These are phyloP conservation scores for Gallinago undulata DNA, from an alignment of 2,113 vertebrate genomes.

Conservation along the genomic window DNA sequence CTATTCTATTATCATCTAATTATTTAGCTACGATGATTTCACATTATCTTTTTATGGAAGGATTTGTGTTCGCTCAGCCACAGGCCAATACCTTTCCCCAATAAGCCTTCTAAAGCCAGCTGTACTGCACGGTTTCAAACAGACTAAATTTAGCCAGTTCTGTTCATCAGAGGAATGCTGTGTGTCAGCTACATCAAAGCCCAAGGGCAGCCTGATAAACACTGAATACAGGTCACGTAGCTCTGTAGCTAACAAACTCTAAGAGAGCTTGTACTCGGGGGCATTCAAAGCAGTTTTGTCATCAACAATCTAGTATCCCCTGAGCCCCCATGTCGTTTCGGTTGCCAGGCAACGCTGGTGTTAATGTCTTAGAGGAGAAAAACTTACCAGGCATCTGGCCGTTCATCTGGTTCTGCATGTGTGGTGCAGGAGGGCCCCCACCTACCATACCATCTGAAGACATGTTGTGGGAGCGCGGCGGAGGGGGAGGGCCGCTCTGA, in stretches of 20 bases:
- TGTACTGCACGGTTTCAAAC: constrained; percentile 76
- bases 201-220: constrained; percentile 83
- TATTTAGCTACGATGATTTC: constrained; percentile 33
- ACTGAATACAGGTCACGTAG: constrained; percentile 88
- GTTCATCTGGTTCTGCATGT: constrained; percentile 99
- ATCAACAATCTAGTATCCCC: constrained; percentile 87
- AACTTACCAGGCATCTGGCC: constrained; percentile 99
- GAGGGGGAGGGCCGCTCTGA: constrained; percentile 90
- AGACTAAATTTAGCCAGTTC: constrained; percentile 86
- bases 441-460: constrained; percentile 94
- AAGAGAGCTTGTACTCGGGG: constrained; percentile 80
- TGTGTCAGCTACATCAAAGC: constrained; percentile 84
- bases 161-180: constrained; percentile 83
- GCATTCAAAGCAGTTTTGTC: constrained; percentile 87
- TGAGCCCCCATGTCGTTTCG: constrained; percentile 80
- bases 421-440: constrained; percentile 90
- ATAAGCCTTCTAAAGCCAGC: constrained; percentile 76
- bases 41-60: constrained; percentile 46
- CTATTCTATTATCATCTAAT: constrained; percentile 26
- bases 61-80: constrained; percentile 69
- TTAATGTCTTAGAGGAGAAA: constrained; percentile 80
- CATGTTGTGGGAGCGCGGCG: constrained; percentile 94
- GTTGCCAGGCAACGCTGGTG: constrained; percentile 91
- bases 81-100: constrained; percentile 60
- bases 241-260: constrained; percentile 83